Percentiles rank a stretch among this genome's conserved stretches.
phyloP scores from a whole-genome alignment of 1,140 invertebrate genomes.

The Ladona fulva region DNA sequence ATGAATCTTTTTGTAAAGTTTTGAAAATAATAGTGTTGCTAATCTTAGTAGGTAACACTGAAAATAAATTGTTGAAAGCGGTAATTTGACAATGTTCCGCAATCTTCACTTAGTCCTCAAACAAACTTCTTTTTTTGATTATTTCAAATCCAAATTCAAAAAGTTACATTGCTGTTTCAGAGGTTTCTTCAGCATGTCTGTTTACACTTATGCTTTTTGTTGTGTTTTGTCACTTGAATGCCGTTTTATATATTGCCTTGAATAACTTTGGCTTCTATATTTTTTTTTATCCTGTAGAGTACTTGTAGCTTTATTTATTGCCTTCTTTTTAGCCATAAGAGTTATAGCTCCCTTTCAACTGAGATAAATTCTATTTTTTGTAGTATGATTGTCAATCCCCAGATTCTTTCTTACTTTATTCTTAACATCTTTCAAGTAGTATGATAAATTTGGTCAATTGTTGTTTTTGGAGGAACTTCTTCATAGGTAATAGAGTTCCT shows the following conservation, averaged over 20 bases:
- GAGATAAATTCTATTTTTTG: background rate
- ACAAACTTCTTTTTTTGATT: no score
- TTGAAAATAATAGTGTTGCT: no score
- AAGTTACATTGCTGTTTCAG: background rate
- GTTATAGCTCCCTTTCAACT: background rate
- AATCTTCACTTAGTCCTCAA: no score
- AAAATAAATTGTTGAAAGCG: no score
- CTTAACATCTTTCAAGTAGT: slow-evolving; percentile 7
- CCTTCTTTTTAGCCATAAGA: background rate
- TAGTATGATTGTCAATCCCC: background rate
- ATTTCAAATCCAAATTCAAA: background rate
- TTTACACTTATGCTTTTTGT: slow-evolving; percentile 2
- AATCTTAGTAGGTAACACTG: no score
- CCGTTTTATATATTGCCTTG: background rate
- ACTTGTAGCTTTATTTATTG: background rate
- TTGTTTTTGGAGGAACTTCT: background rate
- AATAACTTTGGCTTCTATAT: background rate
- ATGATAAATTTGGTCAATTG: background rate
- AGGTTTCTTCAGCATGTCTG: background rate
- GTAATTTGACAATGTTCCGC: no score
- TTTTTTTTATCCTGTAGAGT: slow-evolving; percentile 15
- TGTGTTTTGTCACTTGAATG: background rate
- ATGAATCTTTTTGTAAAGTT: no score
- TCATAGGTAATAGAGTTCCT: slow-evolving; percentile 7
- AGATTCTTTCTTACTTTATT: background rate